Evolutionary conservation across 1,140 invertebrate species (phyloP).

Genomic region (Oryzaephilus surinamensis): DNA sequence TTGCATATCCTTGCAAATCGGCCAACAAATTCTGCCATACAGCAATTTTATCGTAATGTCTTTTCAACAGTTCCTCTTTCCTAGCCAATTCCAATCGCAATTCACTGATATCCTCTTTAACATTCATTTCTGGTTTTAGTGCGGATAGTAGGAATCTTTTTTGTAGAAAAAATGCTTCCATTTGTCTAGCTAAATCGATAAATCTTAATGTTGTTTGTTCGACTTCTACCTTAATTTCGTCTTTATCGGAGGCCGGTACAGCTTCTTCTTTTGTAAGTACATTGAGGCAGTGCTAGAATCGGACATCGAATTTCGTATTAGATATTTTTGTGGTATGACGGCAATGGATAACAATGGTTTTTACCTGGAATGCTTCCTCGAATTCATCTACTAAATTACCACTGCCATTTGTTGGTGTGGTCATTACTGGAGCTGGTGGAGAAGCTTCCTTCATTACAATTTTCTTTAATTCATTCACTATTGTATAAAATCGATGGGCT

Average conservation of each 20-base stretch:
- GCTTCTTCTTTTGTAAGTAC: slow-evolving; percentile 76
- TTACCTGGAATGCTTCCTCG: slow-evolving; percentile 72
- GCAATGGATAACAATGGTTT: too few species aligned
- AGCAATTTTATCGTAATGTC: slow-evolving; percentile 81
- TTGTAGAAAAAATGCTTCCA: slow-evolving; percentile 90
- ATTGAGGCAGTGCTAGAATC: slow-evolving; percentile 67
- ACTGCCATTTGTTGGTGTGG: slow-evolving; percentile 64
- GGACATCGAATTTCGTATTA: too few species aligned
- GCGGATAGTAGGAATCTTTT: slow-evolving; percentile 82
- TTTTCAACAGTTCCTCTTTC: slow-evolving; percentile 79
- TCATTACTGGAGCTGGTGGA: slow-evolving; percentile 46
- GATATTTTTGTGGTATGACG: too few species aligned
- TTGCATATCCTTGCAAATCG: slow-evolving; percentile 51
- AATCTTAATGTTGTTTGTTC: slow-evolving; percentile 76
- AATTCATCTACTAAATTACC: slow-evolving; percentile 76
- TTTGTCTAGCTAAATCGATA: slow-evolving; percentile 80
- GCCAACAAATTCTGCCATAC: slow-evolving; percentile 81
- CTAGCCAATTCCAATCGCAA: slow-evolving; percentile 68
- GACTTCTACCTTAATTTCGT: slow-evolving; percentile 73
- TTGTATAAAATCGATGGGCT: too few species aligned
- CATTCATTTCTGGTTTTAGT: slow-evolving; percentile 80
- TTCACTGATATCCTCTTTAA: slow-evolving; percentile 86
- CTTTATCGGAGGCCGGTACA: slow-evolving; percentile 62
- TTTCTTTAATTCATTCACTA: too few species aligned
- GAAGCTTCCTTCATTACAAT: slow-evolving; percentile 35